phyloP scores from a whole-genome alignment of 2,113 vertebrate genomes.

The Gymnocephalus cernua region DNA sequence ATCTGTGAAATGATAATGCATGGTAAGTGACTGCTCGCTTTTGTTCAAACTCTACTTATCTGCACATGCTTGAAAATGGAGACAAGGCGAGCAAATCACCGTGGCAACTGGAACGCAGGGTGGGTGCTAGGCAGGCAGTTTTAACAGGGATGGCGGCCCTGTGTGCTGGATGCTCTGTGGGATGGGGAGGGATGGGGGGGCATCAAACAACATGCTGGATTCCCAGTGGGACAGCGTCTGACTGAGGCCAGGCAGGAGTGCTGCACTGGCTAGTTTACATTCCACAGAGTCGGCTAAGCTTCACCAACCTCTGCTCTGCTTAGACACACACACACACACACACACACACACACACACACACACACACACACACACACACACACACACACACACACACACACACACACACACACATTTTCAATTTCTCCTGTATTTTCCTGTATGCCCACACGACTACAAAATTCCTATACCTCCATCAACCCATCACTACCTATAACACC shows the following conservation, averaged over 20 bases:
- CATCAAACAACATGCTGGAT: slow-evolving; percentile 11
- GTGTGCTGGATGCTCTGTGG: slow-evolving; percentile 13
- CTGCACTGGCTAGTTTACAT: slow-evolving; percentile 81
- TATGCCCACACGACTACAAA: not conserved
- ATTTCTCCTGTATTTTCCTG: slow-evolving; percentile 18
- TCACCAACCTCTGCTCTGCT: slow-evolving; percentile 62
- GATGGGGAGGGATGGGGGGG: not conserved
- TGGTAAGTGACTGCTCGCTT: slow-evolving; percentile 46
- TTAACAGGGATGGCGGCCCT: not conserved
- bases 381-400: not conserved
- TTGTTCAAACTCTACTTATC: slow-evolving; percentile 44
- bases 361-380: slow-evolving; percentile 25
- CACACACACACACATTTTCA: too few species aligned
- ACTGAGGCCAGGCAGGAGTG: slow-evolving; percentile 58
- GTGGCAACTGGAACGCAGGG: slow-evolving; percentile 41
- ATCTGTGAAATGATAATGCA: slow-evolving; percentile 46
- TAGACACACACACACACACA: slow-evolving; percentile 23
- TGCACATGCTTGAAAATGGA: slow-evolving; percentile 37
- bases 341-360: slow-evolving; percentile 10
- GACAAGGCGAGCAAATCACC: slow-evolving; percentile 35
- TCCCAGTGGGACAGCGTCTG: slow-evolving; percentile 48
- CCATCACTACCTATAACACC: not conserved
- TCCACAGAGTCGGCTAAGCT: slow-evolving; percentile 67
- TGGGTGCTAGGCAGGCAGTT: slow-evolving; percentile 13
- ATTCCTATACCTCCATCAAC: not conserved